These are phyloP conservation scores for Zaprionus ornatus DNA, from an alignment of 1,140 invertebrate species.

Conservation along the genomic window DNA sequence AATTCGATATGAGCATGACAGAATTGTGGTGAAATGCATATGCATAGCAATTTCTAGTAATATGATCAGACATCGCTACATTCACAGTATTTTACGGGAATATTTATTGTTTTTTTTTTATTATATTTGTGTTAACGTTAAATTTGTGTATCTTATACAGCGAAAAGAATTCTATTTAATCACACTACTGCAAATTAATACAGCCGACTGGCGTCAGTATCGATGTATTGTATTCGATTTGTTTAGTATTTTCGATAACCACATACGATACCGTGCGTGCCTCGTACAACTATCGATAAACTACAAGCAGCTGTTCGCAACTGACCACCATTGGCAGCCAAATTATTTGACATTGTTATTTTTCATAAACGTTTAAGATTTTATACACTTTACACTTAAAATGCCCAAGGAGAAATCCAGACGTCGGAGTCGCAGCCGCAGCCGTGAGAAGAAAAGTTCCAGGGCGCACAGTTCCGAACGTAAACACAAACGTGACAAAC, in stretches of 20 bases:
- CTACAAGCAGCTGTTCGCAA: constrained; percentile 19
- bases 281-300: constrained; percentile 29
- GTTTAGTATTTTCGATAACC: not conserved
- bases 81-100: not conserved
- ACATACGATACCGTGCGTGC: not conserved
- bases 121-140: not conserved
- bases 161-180: not conserved
- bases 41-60: not conserved
- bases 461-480: not conserved
- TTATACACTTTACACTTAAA: not conserved
- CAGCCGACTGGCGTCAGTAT: not conserved
- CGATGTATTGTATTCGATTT: not conserved
- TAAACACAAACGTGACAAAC: constrained; percentile 25
- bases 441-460: constrained; percentile 29
- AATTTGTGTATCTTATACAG: not conserved
- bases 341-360: constrained; percentile 5
- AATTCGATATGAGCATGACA: not conserved
- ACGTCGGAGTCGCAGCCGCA: constrained; percentile 52
- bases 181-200: not conserved
- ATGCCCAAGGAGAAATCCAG: constrained; percentile 66
- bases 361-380: constrained; percentile 43
- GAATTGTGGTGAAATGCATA: not conserved
- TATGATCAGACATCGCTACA: not conserved
- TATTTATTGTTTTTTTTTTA: not conserved
- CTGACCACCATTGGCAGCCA: not conserved